phyloP scores from a whole-genome alignment of 30 jellyfish, hydroid and myxozoan species.

The Rhopilema esculentum region DNA sequence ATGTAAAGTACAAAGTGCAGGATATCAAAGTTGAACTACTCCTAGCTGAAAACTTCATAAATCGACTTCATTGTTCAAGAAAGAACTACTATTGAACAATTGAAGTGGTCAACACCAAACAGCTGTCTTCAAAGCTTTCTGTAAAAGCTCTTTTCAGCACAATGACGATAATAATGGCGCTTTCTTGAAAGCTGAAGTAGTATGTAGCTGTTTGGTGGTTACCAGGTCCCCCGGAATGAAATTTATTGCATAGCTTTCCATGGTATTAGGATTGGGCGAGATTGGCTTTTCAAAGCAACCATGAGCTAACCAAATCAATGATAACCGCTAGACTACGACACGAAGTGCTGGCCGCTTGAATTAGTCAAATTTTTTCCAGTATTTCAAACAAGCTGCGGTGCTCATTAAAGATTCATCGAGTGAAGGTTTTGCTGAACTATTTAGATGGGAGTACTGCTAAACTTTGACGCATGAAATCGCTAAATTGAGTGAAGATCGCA shows the following conservation, averaged over 20 bases:
- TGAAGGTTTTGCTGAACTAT: conserved; percentile 7
- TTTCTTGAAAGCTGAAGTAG: not conserved
- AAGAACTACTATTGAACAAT: not conserved
- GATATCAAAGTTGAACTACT: not conserved
- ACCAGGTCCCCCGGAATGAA: conserved; percentile 24
- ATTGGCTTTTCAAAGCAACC: conserved; percentile 8
- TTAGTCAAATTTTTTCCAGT: conserved; percentile 17
- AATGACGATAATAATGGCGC: not conserved
- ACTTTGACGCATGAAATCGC: not conserved
- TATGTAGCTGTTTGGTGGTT: not conserved
- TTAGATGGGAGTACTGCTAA: conserved; percentile 3
- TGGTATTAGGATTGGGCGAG: conserved; percentile 1
- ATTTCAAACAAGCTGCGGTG: conserved; percentile 18
- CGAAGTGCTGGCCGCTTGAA: not conserved
- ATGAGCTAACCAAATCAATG: conserved; percentile 16
- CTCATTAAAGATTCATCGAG: conserved; percentile 51
- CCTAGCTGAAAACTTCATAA: not conserved
- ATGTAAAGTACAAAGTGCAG: not conserved
- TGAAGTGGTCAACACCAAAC: not conserved
- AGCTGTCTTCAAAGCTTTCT: not conserved
- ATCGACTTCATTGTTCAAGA: not conserved
- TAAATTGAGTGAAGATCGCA: not conserved
- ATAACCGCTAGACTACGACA: conserved; percentile 6
- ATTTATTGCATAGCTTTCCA: conserved; percentile 8
- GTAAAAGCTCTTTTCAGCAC: not conserved